Evolutionary conservation across 2,113 vertebrate species (phyloP).

Genomic region (Larimichthys crocea): DNA sequence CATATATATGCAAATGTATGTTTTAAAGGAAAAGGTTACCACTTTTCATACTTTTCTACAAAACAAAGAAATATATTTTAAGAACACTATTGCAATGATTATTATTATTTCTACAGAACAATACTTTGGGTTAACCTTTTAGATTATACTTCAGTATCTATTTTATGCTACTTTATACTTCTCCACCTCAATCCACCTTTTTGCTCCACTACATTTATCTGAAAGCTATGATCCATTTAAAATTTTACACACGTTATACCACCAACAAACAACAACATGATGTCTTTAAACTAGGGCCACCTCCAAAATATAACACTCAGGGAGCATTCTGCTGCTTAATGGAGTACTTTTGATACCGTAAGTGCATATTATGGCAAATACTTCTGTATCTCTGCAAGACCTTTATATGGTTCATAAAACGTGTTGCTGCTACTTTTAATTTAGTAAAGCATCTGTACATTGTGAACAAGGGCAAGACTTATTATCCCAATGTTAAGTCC

Average conservation of each 20-base stretch:
- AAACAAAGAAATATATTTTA: background rate
- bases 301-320: background rate
- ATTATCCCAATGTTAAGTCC: constrained; percentile 42
- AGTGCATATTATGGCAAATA: background rate
- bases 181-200: background rate
- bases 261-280: background rate
- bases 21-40: too few relatives aligned
- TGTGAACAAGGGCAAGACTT: constrained; percentile 35
- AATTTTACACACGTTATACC: background rate
- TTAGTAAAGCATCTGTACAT: background rate
- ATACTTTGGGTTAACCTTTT: too few relatives aligned
- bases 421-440: background rate
- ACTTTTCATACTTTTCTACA: background rate
- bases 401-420: background rate
- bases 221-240: background rate
- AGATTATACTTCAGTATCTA: background rate
- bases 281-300: background rate
- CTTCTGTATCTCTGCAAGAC: background rate
- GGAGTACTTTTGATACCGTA: background rate
- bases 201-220: background rate
- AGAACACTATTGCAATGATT: too few relatives aligned
- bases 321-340: background rate
- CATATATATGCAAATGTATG: background rate
- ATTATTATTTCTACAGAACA: background rate
- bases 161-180: background rate